These are phyloP conservation scores for Globodera rostochiensis DNA, from an alignment of 1,140 invertebrate genomes.

Conservation along the genomic window DNA sequence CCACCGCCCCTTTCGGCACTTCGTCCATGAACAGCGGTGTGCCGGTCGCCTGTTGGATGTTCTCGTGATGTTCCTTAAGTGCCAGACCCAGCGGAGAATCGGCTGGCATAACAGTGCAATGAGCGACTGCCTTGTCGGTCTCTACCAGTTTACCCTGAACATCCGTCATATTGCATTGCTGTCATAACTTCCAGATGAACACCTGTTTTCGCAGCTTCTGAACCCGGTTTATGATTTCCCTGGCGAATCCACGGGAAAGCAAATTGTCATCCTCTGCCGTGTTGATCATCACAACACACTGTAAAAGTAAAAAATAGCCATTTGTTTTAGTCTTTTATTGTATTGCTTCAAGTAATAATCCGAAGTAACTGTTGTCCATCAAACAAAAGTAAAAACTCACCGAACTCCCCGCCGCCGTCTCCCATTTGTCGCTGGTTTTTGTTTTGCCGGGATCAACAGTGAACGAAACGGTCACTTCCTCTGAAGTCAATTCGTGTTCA, in stretches of 20 bases:
- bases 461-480: slow-evolving; percentile 85
- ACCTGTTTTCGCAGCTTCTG: slow-evolving; percentile 89
- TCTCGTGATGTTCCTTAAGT: slow-evolving; percentile 74
- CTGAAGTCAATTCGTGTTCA: slow-evolving; percentile 77
- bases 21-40: slow-evolving; percentile 40
- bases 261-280: slow-evolving; percentile 51
- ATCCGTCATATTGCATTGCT: slow-evolving; percentile 1
- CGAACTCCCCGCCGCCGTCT: slow-evolving; percentile 66
- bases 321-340: no score
- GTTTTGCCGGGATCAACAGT: slow-evolving; percentile 68
- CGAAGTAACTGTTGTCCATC: background rate
- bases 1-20: background rate
- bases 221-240: slow-evolving; percentile 93
- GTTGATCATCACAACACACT: slow-evolving; percentile 63
- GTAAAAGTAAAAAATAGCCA: background rate
- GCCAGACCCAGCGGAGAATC: slow-evolving; percentile 74
- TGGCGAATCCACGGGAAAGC: slow-evolving; percentile 58
- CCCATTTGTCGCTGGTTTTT: slow-evolving; percentile 40
- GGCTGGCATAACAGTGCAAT: slow-evolving; percentile 74
- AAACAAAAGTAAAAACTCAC: slow-evolving; percentile 25
- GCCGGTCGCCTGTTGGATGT: slow-evolving; percentile 73
- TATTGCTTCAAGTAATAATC: background rate
- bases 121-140: slow-evolving; percentile 84
- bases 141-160: slow-evolving; percentile 80
- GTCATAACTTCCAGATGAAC: slow-evolving; percentile 64